These are phyloP conservation scores for Agapornis roseicollis DNA, from an alignment of 2,113 vertebrate species.

Conservation along the genomic window DNA sequence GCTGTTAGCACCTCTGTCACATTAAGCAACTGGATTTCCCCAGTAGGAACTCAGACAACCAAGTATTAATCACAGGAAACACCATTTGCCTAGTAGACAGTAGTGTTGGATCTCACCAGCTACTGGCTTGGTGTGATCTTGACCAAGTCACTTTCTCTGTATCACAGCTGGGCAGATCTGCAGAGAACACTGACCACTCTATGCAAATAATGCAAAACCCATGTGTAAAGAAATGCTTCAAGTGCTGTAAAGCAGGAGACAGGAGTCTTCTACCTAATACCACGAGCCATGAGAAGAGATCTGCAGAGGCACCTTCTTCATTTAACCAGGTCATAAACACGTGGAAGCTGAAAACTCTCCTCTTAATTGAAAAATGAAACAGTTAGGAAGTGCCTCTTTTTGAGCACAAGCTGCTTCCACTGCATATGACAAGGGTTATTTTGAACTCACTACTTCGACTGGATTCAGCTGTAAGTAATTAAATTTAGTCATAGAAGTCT, in stretches of 20 bases:
- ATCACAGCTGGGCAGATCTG: background rate
- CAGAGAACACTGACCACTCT: background rate
- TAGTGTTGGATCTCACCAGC: background rate
- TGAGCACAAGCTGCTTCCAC: conserved; percentile 8
- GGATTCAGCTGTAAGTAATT: conserved; percentile 73
- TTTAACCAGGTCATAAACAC: background rate
- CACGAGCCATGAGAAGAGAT: background rate
- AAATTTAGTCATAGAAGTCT: conserved; percentile 69
- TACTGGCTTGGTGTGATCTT: background rate
- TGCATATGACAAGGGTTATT: conserved; percentile 55
- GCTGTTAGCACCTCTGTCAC: background rate
- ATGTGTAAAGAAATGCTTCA: accelerated
- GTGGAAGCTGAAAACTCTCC: background rate
- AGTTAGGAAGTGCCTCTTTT: background rate
- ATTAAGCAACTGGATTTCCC: background rate
- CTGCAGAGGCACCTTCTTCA: background rate
- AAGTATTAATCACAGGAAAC: background rate
- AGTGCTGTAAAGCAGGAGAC: background rate
- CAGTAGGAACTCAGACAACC: background rate
- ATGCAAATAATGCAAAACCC: background rate
- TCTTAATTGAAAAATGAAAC: conserved; percentile 26
- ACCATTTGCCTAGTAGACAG: background rate
- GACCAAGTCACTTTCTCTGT: background rate
- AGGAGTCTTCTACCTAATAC: background rate
- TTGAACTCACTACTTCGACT: conserved; percentile 52